Conservation (phyloP, 2,113 vertebrate genomes). For the Rhipidura dahli region DNA sequence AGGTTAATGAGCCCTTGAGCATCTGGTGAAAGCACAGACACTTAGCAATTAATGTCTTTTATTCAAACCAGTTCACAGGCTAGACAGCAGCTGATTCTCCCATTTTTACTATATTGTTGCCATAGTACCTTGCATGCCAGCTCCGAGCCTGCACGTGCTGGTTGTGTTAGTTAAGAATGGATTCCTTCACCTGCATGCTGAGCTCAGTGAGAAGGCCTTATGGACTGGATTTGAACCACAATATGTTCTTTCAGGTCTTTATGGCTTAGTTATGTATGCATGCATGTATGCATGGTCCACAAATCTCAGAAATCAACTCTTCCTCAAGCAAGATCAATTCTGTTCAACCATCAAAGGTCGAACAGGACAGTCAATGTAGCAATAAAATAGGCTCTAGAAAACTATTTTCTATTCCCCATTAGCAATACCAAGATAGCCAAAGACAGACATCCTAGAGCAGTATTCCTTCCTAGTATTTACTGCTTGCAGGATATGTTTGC, state of each 20-base stretch:
- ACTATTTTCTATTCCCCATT: neutral
- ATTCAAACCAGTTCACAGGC: constrained; percentile 11
- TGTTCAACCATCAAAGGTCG: neutral
- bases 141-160: neutral
- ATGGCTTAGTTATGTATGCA: neutral
- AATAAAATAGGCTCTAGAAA: neutral
- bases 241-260: neutral
- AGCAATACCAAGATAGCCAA: neutral
- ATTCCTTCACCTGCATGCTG: neutral
- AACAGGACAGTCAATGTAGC: neutral
- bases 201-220: neutral
- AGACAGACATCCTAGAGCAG: neutral
- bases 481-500: neutral
- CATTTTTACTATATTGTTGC: neutral
- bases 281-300: neutral
- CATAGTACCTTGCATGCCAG: neutral
- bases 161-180: neutral
- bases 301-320: neutral
- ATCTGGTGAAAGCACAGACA: constrained; percentile 28
- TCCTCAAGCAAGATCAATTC: neutral
- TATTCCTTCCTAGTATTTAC: neutral
- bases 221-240: neutral
- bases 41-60: constrained; percentile 40
- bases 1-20: constrained; percentile 43
- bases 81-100: constrained; percentile 7